Conservation (phyloP, 2,888 invertebrate genomes). For the Sicus ferrugineus region DNA sequence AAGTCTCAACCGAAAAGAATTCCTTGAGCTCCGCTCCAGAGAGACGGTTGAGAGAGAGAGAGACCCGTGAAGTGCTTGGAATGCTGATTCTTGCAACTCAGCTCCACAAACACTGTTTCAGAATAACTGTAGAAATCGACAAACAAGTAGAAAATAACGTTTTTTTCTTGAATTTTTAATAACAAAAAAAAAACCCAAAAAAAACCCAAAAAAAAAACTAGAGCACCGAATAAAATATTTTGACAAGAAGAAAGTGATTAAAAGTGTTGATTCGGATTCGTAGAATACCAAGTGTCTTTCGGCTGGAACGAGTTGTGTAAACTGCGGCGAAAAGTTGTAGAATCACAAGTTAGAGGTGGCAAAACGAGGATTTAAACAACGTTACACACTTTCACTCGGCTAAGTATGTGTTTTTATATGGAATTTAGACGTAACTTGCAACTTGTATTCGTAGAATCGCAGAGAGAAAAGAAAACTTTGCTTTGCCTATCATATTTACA, state of each 20-base stretch:
- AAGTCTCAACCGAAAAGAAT: conserved; percentile 19
- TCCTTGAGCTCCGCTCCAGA: neutral
- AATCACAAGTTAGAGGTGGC: neutral
- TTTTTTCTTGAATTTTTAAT: neutral
- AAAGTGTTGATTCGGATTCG: neutral
- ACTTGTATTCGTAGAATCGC: too few relatives aligned
- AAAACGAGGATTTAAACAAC: conserved; percentile 3
- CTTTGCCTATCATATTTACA: too few relatives aligned
- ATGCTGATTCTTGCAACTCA: neutral
- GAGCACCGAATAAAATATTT: neutral
- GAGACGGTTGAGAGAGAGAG: neutral
- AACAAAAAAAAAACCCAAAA: neutral
- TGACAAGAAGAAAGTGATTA: neutral
- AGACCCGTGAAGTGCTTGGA: neutral
- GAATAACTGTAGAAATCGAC: conserved; percentile 21
- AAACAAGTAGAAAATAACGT: conserved; percentile 5
- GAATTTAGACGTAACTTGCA: too few relatives aligned
- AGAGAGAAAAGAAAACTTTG: too few relatives aligned
- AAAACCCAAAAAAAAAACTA: neutral
- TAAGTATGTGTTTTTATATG: neutral
- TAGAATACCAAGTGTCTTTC: neutral
- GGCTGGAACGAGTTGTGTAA: neutral
- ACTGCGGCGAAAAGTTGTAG: neutral
- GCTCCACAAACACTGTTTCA: conserved; percentile 13
- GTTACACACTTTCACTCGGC: conserved; percentile 5